Evolutionary conservation across 2,888 invertebrate species (phyloP), one percentile per base, ranked within the genome.

Genomic region (Epinotia ramella): DNA sequence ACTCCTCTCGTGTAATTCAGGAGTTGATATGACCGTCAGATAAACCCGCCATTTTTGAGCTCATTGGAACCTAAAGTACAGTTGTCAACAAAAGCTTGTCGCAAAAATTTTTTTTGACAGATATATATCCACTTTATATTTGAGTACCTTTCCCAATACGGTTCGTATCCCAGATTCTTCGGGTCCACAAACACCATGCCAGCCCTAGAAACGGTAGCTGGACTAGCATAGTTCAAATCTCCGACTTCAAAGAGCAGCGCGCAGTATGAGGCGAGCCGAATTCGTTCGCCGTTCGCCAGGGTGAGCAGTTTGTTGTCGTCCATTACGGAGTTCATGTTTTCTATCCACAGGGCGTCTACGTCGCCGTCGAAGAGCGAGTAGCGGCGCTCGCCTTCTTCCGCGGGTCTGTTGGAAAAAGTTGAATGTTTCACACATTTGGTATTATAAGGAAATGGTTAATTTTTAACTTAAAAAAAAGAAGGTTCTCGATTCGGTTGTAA

Each of bases 301-400:
- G 98, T 99, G 73, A 99, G 92, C 60, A 98, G 92, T 85, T 97
- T 97, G 87, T 98, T 99, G 89, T 99, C 98, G 86, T 99, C 99
- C 98, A 99, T 98, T 2, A 99, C 98, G 0, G 98, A 98, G 93
- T 98, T 99, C 98, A 99, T 98, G 91, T 98, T 99, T 91, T 99
- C 99, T 79, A 99, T 98, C 98, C 98, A 99, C 59, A 98, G 94
- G 0, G 98, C 97, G 93, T 99, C 98, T 3, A 99, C 98, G 86
- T 98, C 98, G 3, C 99, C 99, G 87, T 99, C 99, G 91, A 98
- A 98, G 65, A 98, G 93, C 65, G 98, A 97, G 87, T 98, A 98
- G 77, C 96, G 96, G 72, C 96, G 95, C 86, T 98, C 98, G 79
- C 96, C 94, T 83, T 95, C 96, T 20, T 97, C 97, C 4, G 96